These are phyloP conservation scores for Stenurella melanura DNA, from an alignment of 2,888 invertebrate genomes.

Conservation along the genomic window DNA sequence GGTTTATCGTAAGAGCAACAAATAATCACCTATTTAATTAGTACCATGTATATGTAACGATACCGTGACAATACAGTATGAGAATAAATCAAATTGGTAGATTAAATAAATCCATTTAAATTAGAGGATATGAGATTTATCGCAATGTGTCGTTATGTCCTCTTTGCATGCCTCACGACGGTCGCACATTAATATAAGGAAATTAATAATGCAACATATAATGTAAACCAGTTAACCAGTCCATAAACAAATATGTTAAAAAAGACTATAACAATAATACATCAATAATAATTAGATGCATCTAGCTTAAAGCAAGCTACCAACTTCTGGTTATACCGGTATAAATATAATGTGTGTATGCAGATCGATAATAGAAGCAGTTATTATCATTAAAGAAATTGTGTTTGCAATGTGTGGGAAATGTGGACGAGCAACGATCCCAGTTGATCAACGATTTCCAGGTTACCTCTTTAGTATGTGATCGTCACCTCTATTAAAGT, in stretches of 20 bases:
- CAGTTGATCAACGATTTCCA: conserved; percentile 29
- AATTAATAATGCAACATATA: conserved; percentile 46
- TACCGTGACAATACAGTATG: conserved; percentile 50
- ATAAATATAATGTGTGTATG: conserved; percentile 45
- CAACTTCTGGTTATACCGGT: conserved; percentile 58
- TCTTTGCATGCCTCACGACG: conserved; percentile 42
- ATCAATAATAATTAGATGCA: conserved; percentile 59
- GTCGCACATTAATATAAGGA: conserved; percentile 30
- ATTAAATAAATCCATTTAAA: conserved; percentile 46
- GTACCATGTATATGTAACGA: conserved; percentile 30
- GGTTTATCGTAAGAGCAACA: too few relatives aligned
- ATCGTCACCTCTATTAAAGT: too few relatives aligned
- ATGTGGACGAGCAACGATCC: conserved; percentile 34
- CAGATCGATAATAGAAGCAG: conserved; percentile 52
- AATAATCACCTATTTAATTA: background rate
- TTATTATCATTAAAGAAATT: conserved; percentile 57
- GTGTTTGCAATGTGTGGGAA: conserved; percentile 55
- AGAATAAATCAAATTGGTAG: conserved; percentile 43
- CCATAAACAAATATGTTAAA: conserved; percentile 56
- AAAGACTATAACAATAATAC: conserved; percentile 57
- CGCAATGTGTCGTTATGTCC: conserved; percentile 35
- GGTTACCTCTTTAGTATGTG: background rate
- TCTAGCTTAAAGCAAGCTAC: conserved; percentile 43
- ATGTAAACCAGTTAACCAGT: conserved; percentile 57
- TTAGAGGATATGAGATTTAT: conserved; percentile 42